Base-by-base conservation (phyloP, 1,140 invertebrate species). In the Cepaea nemoralis region DNA sequence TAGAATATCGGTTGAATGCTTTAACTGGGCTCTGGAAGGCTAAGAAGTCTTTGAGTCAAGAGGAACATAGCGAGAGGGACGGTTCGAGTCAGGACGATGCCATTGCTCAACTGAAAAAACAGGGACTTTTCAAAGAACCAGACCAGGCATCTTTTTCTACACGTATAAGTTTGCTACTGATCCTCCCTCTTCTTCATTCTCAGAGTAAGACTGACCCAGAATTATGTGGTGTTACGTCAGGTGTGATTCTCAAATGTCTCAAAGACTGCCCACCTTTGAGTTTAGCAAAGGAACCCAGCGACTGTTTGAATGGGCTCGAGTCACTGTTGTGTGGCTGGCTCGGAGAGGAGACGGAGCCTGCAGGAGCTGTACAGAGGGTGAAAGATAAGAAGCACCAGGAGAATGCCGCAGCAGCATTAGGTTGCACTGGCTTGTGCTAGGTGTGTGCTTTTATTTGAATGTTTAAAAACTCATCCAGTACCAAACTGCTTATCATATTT, bases 111-210 rank as follows among this genome's bases (percentile, higher is more conserved):
- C 73, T 90, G 27, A 90, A 90, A 82, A 91, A 89, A 50, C 91
- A 90, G 69, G 88, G 88, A 3, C 71, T 90, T 19, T 86, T 87
- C 76, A 90, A 91, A 86, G 87, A 90, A 67, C 84, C 86, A 63
- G 91, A 91, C n/a, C 87, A 90, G 70, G 89, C 89, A 74, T 86
- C 90, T 27, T 91, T 91, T 83, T 89, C 90, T n/a, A 91, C 91
- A 0, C 80, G 90, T 24, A 88, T 91, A 27, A 88, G 91, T 71
- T 83, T 91, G 19, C 82, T 91, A 1, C 83, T 91, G 24, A 88
- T 91, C 31, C 83, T 91, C 19, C 91, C 91, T 14, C 80, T 91
- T 1, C 82, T 91, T 24, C 89, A 91, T 82, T 91, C 90, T 22
- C 90, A 91, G 59, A 91, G 91, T 84, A 83, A 85, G 79, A 82